Conservation (phyloP, 2,797 vertebrate species). For the Apogon hyalosoma region DNA sequence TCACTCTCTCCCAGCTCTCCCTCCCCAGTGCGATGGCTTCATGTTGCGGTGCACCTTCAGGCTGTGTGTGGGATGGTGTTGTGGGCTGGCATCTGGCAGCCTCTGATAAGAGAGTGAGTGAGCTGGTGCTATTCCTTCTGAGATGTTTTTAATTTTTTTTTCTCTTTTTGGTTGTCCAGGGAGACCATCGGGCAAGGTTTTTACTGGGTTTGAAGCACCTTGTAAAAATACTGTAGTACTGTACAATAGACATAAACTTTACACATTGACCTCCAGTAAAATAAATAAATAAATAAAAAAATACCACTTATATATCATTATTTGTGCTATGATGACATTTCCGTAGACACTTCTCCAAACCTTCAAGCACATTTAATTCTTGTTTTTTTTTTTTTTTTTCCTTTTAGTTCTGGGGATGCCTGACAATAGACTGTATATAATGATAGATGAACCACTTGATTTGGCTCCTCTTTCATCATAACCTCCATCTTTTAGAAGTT, state of each 20-base stretch:
- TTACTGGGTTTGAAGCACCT: conserved; percentile 44
- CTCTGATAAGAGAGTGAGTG: conserved; percentile 80
- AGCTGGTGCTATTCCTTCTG: conserved; percentile 68
- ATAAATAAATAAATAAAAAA: no score
- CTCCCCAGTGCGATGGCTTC: conserved; percentile 63
- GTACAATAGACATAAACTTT: conserved; percentile 32
- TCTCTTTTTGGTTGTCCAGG: conserved; percentile 11
- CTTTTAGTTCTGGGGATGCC: no score
- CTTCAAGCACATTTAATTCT: neutral
- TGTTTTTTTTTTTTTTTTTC: no score
- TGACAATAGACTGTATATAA: no score
- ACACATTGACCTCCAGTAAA: conserved; percentile 12
- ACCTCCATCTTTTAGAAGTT: no score
- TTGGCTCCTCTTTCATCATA: no score
- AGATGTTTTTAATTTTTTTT: conserved; percentile 54
- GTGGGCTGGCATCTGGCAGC: conserved; percentile 83
- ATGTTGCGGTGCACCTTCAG: conserved; percentile 78
- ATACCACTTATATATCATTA: conserved; percentile 3
- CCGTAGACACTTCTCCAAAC: neutral
- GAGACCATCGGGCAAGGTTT: conserved; percentile 51
- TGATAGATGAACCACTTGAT: no score
- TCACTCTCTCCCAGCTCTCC: conserved; percentile 42
- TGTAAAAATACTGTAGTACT: conserved; percentile 26
- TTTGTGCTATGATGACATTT: conserved; percentile 19
- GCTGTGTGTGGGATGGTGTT: conserved; percentile 81